Evolutionary conservation across 2,113 vertebrate genomes (phyloP), one percentile per base, ranked within the genome.

Genomic region (Numenius arquata): DNA sequence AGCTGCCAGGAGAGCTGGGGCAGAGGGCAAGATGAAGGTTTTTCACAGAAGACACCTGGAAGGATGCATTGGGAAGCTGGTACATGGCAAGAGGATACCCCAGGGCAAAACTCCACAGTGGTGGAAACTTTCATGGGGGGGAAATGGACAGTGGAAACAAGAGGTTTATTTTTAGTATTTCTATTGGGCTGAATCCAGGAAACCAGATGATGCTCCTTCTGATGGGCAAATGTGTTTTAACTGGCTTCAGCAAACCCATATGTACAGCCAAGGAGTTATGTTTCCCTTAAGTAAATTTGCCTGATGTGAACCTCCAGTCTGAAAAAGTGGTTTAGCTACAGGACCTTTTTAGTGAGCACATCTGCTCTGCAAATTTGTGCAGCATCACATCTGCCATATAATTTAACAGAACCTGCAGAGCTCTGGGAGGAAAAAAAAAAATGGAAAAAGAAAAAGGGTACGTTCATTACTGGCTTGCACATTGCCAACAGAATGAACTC

Each of bases 281-380:
- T 43, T 88, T 67, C 83, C 79, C 89, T 67, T 13, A 74, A 91
- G 82, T 94, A 78, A 89, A 71, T 84, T 55, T 38, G 76, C 92
- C 82, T 71, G 67, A 63, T 78, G 72, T 80, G 65, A 95, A n/a
- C 76, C 67, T 92, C 79, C 55, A 86, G 71, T 5, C 75, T 80
- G 79, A 86, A 86, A 73, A 61, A 53, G 3, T 8, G 6, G n/a
- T 70, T 88, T 89, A 71, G 72, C 88, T 86, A 40, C 72, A 90
- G 83, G 92, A 88, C 92, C 76, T 85, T 77, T 71, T 48, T 9
- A 70, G 72, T 38, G 94, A 92, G 66, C 76, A 84, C 91, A 84
- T 86, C 88, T 96, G 89, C 79, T 86, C 9, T 0, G 53, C 65
- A 77, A 10, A 80, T 83, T 41, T 32, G 74, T 58, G 45, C 82